Conservation (phyloP, 2,797 vertebrate species). For the Perodicticus potto region DNA sequence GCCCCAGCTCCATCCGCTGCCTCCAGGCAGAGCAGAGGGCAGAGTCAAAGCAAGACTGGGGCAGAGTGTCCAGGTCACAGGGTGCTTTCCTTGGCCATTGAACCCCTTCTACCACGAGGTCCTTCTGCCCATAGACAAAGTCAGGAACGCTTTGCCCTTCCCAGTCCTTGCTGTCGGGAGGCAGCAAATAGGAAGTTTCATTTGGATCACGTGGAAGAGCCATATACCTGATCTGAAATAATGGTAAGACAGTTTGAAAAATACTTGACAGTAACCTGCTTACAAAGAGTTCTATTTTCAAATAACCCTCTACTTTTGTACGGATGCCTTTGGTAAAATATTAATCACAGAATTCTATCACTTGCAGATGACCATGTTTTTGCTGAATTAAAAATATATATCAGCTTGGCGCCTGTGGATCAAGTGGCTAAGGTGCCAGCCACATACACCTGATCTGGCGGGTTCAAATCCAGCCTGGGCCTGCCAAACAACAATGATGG, state of each 20-base stretch:
- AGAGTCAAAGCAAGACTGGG: slow-evolving; percentile 90
- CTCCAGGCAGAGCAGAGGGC: slow-evolving; percentile 89
- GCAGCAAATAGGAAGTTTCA: slow-evolving; percentile 63
- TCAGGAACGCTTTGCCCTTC: slow-evolving; percentile 24
- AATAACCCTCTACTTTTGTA: not conserved
- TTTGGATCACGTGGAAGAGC: not conserved
- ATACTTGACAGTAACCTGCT: not conserved
- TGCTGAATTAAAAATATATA: slow-evolving; percentile 28
- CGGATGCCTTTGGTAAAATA: not conserved
- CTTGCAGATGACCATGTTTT: not conserved
- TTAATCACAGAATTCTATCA: not conserved
- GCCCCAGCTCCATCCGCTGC: slow-evolving; percentile 90
- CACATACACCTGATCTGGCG: no score
- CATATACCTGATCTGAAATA: slow-evolving; percentile 72
- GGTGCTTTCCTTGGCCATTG: slow-evolving; percentile 72
- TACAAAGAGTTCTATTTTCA: not conserved
- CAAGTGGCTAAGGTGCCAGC: no score
- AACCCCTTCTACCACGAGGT: slow-evolving; percentile 85
- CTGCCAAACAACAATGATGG: no score
- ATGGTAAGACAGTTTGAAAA: not conserved
- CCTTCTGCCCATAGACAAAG: slow-evolving; percentile 89
- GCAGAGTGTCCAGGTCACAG: rapidly evolving
- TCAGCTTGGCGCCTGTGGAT: not conserved
- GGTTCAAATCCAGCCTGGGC: no score
- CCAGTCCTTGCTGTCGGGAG: slow-evolving; percentile 39